These are phyloP conservation scores for Aspidoscelis tigris DNA, from an alignment of 2,113 vertebrate genomes.

Conservation along the genomic window DNA sequence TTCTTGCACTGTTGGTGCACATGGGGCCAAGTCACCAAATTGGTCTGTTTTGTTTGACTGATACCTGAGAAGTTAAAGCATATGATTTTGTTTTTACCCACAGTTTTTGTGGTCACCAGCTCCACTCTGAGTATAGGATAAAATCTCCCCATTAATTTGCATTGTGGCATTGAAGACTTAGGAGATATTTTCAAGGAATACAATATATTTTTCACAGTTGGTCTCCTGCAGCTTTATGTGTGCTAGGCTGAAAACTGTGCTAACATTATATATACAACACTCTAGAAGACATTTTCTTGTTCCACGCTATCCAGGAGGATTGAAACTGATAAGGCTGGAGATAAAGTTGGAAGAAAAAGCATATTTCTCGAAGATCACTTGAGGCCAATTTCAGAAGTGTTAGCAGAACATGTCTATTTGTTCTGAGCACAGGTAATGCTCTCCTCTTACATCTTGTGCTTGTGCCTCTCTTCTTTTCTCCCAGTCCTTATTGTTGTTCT, in stretches of 20 bases:
- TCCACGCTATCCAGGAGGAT: neutral
- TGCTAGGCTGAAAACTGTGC: neutral
- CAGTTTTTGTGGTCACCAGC: too few species aligned
- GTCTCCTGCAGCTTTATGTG: neutral
- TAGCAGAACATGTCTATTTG: neutral
- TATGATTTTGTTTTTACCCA: too few species aligned
- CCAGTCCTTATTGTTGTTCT: neutral
- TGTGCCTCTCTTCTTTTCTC: neutral
- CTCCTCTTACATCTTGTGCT: neutral
- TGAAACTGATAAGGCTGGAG: neutral
- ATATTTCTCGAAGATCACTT: too few species aligned
- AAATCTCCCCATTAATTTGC: constrained; percentile 10
- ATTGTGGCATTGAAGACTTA: constrained; percentile 4
- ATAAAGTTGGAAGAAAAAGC: neutral
- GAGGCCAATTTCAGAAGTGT: neutral
- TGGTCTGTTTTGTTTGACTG: too few species aligned
- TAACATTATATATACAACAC: too few species aligned
- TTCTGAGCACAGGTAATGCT: neutral
- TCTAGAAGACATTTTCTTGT: too few species aligned
- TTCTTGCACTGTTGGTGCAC: too few species aligned
- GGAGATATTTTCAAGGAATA: constrained; percentile 31
- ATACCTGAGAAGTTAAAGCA: too few species aligned
- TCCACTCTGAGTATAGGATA: constrained; percentile 26
- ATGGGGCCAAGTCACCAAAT: too few species aligned
- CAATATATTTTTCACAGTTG: neutral